Percentiles rank a stretch among this genome's conserved stretches.
Conservation (phyloP, 2,113 vertebrate species). For the Prochilodus magdalenae region DNA sequence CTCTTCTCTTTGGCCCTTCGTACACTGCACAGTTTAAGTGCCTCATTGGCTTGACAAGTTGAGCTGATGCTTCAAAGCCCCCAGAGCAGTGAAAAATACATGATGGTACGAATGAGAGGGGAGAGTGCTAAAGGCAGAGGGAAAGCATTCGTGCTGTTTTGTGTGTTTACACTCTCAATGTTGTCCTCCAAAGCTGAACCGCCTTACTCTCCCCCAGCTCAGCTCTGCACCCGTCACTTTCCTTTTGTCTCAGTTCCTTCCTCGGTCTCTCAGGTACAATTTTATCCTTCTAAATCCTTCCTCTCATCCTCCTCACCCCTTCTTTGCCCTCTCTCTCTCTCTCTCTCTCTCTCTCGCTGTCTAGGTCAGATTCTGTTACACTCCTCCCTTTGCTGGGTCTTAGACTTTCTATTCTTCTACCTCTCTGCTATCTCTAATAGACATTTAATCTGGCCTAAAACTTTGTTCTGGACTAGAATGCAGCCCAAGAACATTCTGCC, state of each 20-base stretch:
- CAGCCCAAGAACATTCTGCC: not conserved
- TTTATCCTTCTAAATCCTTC: conserved; percentile 45
- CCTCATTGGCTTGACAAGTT: conserved; percentile 62
- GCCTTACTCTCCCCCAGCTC: conserved; percentile 28
- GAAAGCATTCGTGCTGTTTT: not conserved
- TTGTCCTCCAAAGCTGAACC: conserved; percentile 26
- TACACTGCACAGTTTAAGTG: conserved; percentile 56
- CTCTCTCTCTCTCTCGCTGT: too few relatives aligned
- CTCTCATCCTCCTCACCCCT: conserved; percentile 35
- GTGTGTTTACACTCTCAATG: conserved; percentile 43
- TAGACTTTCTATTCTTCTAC: not conserved
- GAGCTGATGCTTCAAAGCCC: conserved; percentile 59
- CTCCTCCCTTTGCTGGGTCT: not conserved
- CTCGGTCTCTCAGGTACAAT: conserved; percentile 7
- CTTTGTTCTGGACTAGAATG: not conserved
- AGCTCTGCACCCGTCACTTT: conserved; percentile 29
- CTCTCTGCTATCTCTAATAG: not conserved
- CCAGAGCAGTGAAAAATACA: conserved; percentile 65
- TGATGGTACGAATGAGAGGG: conserved; percentile 57
- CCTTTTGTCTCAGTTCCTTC: conserved; percentile 6
- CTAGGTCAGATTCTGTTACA: not conserved
- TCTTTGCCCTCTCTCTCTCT: conserved; percentile 5
- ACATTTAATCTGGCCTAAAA: not conserved
- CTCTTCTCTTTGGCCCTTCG: conserved; percentile 25
- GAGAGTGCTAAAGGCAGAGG: conserved; percentile 23